Evolutionary conservation across 2,797 vertebrate genomes (phyloP).

Genomic region (Melopsittacus undulatus): DNA sequence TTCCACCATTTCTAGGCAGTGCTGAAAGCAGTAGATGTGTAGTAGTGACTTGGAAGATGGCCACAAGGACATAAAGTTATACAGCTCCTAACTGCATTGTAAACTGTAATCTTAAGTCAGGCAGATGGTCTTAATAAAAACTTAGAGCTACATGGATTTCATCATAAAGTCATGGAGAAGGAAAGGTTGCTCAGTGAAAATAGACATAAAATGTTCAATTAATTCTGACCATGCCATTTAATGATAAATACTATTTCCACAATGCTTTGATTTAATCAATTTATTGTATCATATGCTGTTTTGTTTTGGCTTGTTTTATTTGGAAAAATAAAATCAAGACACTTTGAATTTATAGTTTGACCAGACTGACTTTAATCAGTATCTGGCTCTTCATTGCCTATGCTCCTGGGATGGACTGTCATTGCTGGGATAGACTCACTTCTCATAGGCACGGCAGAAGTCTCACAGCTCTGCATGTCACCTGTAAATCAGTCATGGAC

Average conservation of each 20-base stretch:
- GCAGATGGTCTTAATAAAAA: neutral
- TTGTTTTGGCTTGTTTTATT: neutral
- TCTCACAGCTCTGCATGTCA: neutral
- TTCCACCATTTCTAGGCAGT: neutral
- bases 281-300: neutral
- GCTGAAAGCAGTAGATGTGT: neutral
- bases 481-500: neutral
- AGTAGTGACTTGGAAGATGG: neutral
- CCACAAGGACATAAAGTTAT: neutral
- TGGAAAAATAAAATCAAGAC: neutral
- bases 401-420: neutral
- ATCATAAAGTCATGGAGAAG: neutral
- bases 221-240: neutral
- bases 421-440: neutral
- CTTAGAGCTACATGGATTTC: neutral
- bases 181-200: neutral
- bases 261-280: neutral
- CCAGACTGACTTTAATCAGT: neutral
- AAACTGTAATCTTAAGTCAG: neutral
- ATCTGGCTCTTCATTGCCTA: neutral
- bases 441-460: neutral
- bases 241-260: neutral
- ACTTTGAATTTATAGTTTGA: neutral
- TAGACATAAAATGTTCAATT: neutral
- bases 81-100: neutral